These are phyloP conservation scores for Setipinna tenuifilis DNA, from an alignment of 2,797 vertebrate genomes.

Conservation along the genomic window DNA sequence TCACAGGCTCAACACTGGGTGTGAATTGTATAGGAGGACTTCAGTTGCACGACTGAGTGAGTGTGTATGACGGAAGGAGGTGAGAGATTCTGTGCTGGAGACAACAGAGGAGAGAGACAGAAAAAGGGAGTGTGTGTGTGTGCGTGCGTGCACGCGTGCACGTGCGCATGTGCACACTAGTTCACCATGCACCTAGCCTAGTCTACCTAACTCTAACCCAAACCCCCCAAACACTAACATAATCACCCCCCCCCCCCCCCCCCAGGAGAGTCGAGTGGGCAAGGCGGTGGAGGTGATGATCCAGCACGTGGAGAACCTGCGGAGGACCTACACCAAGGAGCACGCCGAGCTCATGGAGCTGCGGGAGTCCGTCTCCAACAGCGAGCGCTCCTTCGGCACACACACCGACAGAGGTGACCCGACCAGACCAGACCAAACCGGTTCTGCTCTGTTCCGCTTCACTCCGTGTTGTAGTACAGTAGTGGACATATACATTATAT, in stretches of 20 bases:
- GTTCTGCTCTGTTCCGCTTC: too few relatives aligned
- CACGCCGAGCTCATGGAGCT: constrained; percentile 92
- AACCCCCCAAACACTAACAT: too few relatives aligned
- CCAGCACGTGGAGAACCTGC: constrained; percentile 96
- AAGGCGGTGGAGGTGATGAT: constrained; percentile 98
- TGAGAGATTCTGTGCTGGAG: too few relatives aligned
- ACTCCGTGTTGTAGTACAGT: too few relatives aligned
- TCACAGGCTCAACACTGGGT: too few relatives aligned
- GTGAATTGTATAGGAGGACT: too few relatives aligned
- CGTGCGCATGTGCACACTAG: not conserved
- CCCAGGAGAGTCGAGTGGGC: constrained; percentile 89
- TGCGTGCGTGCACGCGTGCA: not conserved
- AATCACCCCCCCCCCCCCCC: not conserved
- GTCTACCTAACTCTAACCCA: too few relatives aligned
- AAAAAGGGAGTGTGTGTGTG: not conserved
- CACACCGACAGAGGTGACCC: constrained; percentile 82
- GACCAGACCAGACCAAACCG: too few relatives aligned
- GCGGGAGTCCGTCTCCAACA: constrained; percentile 84
- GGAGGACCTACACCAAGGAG: constrained; percentile 92
- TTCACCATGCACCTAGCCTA: too few relatives aligned
- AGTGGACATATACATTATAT: too few relatives aligned
- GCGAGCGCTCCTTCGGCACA: constrained; percentile 80
- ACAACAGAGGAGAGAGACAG: too few relatives aligned
- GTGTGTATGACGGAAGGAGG: constrained; percentile 37
- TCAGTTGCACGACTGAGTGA: not conserved